Conservation (phyloP, 2,888 invertebrate genomes). For the Panzeria rudis region DNA sequence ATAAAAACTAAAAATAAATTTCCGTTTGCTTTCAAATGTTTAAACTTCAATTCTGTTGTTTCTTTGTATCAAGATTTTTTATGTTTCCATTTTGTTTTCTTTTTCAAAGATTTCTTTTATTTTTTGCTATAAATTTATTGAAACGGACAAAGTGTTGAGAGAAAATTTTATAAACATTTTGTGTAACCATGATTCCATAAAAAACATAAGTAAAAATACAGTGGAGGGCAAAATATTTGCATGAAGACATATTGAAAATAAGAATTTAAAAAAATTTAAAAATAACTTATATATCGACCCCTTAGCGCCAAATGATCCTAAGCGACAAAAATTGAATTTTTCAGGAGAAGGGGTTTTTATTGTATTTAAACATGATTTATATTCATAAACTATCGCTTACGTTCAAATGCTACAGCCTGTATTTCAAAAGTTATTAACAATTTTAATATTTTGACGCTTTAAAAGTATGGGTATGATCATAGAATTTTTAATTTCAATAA, state of each 20-base stretch:
- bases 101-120: constrained; percentile 23
- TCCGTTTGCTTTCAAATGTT: constrained; percentile 35
- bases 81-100: background rate
- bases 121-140: constrained; percentile 50
- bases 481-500: too few relatives aligned
- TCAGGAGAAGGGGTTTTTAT: too few relatives aligned
- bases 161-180: constrained; percentile 52
- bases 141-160: constrained; percentile 62
- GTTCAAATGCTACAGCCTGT: too few relatives aligned
- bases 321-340: too few relatives aligned
- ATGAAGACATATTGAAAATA: background rate
- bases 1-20: background rate
- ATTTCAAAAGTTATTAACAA: too few relatives aligned
- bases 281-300: background rate
- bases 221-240: background rate
- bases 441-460: too few relatives aligned
- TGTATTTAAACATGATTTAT: too few relatives aligned
- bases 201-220: background rate
- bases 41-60: constrained; percentile 8
- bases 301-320: too few relatives aligned
- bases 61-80: constrained; percentile 2
- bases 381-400: too few relatives aligned
- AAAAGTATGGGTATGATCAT: too few relatives aligned
- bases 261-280: background rate
- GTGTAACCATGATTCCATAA: background rate